A percentile compares a stretch with the other conserved stretches of the same genome.
These are phyloP conservation scores for Microtus richardsoni DNA, from an alignment of 2,113 vertebrate species.

Conservation along the genomic window DNA sequence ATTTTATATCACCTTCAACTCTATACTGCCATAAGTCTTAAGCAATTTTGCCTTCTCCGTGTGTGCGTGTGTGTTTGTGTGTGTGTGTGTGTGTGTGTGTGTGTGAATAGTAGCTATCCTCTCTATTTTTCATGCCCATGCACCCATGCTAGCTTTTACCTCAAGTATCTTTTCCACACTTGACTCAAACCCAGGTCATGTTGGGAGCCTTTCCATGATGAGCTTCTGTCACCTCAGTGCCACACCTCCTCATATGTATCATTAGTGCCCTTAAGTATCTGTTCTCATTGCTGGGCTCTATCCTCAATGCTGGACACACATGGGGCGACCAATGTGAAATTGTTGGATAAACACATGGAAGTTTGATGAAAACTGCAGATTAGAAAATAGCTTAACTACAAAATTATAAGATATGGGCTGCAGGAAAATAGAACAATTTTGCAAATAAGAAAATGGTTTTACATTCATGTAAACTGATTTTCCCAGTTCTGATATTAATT, in stretches of 20 bases:
- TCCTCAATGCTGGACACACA: background rate
- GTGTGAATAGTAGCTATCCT: background rate
- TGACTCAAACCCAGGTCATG: background rate
- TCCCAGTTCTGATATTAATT: background rate
- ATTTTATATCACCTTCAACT: background rate
- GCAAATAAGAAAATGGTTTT: constrained; percentile 22
- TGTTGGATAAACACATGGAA: background rate
- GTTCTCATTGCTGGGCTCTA: background rate
- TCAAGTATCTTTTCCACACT: background rate
- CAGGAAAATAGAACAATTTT: background rate
- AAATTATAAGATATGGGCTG: background rate
- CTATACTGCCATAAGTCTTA: background rate
- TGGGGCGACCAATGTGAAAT: background rate
- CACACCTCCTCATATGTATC: background rate
- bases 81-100: background rate
- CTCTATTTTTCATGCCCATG: background rate
- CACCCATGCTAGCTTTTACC: background rate
- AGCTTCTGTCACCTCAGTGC: background rate
- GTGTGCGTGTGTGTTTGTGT: no score
- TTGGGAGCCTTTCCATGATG: background rate
- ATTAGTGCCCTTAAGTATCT: background rate
- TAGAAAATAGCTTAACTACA: constrained; percentile 15
- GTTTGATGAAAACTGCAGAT: background rate
- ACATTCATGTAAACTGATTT: background rate
- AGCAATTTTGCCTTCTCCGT: background rate